Percentiles rank a stretch among this genome's conserved stretches.
Conservation (phyloP, 2,888 invertebrate species). For the Morinoia aosen region DNA sequence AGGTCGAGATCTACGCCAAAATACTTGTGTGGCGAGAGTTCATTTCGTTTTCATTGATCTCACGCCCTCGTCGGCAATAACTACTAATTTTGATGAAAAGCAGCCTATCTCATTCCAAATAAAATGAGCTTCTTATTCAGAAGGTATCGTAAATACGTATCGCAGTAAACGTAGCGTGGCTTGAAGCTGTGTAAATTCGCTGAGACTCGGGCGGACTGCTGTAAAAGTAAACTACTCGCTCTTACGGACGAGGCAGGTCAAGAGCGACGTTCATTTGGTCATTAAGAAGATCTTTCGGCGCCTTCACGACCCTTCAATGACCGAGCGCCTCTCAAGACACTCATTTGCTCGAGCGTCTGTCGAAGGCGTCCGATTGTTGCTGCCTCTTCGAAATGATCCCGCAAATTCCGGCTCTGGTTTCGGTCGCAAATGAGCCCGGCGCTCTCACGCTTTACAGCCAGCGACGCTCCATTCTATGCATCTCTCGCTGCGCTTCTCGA, state of each 20-base stretch:
- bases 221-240: constrained; percentile 10
- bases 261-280: constrained; percentile 35
- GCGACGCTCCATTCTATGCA: not conserved
- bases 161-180: not conserved
- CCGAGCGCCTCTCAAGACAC: constrained; percentile 38
- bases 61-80: not conserved
- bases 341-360: constrained; percentile 42
- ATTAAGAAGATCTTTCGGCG: constrained; percentile 34
- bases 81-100: not conserved
- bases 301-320: constrained; percentile 52
- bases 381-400: constrained; percentile 48
- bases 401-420: constrained; percentile 24
- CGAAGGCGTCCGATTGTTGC: constrained; percentile 49
- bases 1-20: not conserved
- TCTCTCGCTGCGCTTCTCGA: not conserved
- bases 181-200: not conserved
- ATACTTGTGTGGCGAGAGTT: not conserved
- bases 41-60: not conserved
- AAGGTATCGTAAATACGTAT: not conserved
- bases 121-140: not conserved
- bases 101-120: not conserved
- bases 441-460: not conserved
- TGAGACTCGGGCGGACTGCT: not conserved
- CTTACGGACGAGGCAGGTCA: not conserved
- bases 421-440: constrained; percentile 8